phyloP scores from a whole-genome alignment of 2,113 vertebrate species.

The Prunella fulvescens region DNA sequence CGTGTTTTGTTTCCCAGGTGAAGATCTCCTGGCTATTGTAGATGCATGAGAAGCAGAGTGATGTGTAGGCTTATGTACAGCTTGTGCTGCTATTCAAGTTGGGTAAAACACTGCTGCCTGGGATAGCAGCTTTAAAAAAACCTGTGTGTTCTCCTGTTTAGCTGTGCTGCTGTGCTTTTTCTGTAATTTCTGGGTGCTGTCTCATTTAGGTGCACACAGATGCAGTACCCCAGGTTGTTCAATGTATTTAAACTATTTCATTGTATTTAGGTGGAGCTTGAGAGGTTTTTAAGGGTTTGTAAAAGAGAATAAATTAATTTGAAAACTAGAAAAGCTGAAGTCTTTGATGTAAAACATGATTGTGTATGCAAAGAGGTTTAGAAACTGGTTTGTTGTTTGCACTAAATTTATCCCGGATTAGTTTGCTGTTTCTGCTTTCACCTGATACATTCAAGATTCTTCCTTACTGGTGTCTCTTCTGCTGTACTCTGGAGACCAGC shows the following conservation, averaged over 20 bases:
- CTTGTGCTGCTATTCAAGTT: background rate
- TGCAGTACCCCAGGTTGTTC: background rate
- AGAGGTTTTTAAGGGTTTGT: background rate
- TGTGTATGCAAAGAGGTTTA: background rate
- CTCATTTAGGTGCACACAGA: background rate
- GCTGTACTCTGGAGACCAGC: background rate
- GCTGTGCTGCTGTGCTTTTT: background rate
- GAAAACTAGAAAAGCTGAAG: background rate
- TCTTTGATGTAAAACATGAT: background rate
- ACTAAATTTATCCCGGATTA: background rate
- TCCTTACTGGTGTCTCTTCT: background rate
- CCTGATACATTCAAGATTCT: background rate
- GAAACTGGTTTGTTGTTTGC: background rate
- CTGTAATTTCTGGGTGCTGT: background rate
- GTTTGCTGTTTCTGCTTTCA: background rate
- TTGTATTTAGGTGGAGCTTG: background rate
- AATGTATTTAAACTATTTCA: background rate
- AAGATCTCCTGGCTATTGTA: background rate
- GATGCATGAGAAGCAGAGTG: background rate
- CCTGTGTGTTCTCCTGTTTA: background rate
- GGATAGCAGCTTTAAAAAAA: background rate
- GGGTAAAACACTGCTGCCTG: background rate
- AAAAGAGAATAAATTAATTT: background rate
- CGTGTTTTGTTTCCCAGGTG: background rate
- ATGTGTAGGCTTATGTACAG: background rate